A percentile compares a stretch with the other conserved stretches of the same genome.
phyloP scores from a whole-genome alignment of 2,113 vertebrate species.

The Phalacrocorax brasilianus region DNA sequence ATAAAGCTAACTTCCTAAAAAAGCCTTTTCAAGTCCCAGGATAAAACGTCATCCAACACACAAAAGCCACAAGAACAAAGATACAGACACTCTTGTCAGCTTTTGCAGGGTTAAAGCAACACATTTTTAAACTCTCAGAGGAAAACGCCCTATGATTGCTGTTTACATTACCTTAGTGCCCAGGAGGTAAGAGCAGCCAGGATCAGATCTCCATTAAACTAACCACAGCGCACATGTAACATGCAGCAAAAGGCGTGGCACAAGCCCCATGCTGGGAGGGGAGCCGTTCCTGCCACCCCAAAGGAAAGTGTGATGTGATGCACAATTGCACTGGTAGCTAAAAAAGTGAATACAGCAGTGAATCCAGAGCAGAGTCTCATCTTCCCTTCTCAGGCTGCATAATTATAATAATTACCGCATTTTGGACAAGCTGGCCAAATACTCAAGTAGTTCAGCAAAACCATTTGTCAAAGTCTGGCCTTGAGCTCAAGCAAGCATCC shows the following conservation, averaged over 20 bases:
- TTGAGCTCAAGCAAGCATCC: background rate
- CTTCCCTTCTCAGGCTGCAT: background rate
- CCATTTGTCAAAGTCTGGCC: background rate
- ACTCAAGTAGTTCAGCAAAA: background rate
- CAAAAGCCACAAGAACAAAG: background rate
- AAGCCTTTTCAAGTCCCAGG: background rate
- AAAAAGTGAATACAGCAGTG: background rate
- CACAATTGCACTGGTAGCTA: background rate
- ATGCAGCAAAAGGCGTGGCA: fast-evolving
- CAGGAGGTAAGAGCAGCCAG: background rate
- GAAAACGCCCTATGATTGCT: background rate
- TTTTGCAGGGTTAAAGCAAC: background rate
- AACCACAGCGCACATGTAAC: fast-evolving
- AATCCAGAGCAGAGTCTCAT: background rate
- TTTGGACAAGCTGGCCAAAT: background rate
- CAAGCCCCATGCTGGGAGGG: fast-evolving
- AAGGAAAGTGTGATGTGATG: background rate
- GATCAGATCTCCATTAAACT: background rate
- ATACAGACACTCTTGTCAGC: background rate
- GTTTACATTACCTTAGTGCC: background rate
- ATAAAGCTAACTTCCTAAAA: background rate
- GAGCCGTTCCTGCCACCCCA: background rate
- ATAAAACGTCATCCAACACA: background rate
- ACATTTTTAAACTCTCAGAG: background rate
- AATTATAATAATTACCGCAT: background rate